Evolutionary conservation across 2,113 vertebrate species (phyloP).

Genomic region (Cyrtonyx montezumae): DNA sequence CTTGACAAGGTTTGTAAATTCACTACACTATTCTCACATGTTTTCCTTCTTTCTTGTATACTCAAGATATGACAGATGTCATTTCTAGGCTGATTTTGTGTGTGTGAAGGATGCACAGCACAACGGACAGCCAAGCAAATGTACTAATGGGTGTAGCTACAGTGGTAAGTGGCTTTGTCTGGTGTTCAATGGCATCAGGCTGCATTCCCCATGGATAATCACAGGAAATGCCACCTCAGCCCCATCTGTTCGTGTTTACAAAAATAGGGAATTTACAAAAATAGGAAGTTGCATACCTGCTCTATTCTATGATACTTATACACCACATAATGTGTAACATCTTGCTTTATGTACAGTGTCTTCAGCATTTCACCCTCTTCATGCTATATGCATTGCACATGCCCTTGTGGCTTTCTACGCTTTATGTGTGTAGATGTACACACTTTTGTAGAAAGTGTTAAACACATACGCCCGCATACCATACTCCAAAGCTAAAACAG

Average conservation of each 20-base stretch:
- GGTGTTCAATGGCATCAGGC: background rate
- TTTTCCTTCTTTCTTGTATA: background rate
- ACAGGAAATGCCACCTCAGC: background rate
- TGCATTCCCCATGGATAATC: background rate
- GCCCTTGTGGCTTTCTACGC: background rate
- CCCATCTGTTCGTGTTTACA: constrained; percentile 5
- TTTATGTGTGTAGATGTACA: background rate
- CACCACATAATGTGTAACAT: no score
- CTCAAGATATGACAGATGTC: constrained; percentile 27
- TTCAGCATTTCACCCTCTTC: fast-evolving
- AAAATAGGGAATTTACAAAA: background rate
- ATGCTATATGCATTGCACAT: fast-evolving
- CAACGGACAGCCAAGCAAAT: background rate
- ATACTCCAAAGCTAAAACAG: fast-evolving
- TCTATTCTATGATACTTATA: background rate
- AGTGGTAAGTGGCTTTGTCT: constrained; percentile 14
- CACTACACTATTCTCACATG: background rate
- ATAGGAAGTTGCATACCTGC: background rate
- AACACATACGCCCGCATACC: background rate
- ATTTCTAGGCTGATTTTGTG: background rate
- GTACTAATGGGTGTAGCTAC: background rate
- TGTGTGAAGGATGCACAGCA: background rate
- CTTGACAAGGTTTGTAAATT: constrained; percentile 3
- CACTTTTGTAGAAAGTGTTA: background rate
- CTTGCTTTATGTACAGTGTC: background rate